Percentiles rank a stretch among this genome's conserved stretches.
These are phyloP conservation scores for Zaprionus lachaisei DNA, from an alignment of 1,140 invertebrate species.

Conservation along the genomic window DNA sequence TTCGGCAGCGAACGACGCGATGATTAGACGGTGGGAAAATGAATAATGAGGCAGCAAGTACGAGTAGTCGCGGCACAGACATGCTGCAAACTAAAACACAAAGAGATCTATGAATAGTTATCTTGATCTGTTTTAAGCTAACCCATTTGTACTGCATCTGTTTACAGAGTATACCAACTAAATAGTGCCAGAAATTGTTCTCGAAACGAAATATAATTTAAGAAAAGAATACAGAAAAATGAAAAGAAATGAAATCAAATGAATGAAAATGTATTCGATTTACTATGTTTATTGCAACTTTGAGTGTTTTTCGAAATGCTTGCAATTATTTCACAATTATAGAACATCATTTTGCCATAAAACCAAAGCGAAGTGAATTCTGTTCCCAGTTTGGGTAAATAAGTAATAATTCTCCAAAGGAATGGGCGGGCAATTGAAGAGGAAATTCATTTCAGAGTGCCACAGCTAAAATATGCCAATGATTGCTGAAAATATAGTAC, in stretches of 20 bases:
- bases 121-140: not conserved
- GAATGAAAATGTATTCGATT: not conserved
- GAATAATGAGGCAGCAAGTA: slow-evolving; percentile 1
- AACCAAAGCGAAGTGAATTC: not conserved
- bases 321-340: slow-evolving; percentile 10
- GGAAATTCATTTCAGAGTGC: not conserved
- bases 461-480: not conserved
- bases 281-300: not conserved
- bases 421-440: not conserved
- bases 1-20: not conserved
- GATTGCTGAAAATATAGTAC: not conserved
- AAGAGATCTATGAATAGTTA: not conserved
- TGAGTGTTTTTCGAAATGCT: not conserved
- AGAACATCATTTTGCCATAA: not conserved
- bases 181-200: not conserved
- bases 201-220: not conserved
- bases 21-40: slow-evolving; percentile 37
- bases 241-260: not conserved
- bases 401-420: not conserved
- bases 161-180: not conserved
- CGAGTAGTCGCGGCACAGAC: not conserved
- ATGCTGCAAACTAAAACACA: not conserved
- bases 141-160: not conserved
- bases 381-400: not conserved
- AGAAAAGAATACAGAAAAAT: not conserved